Base-by-base conservation (phyloP, 1,140 invertebrate genomes). In the Archivesica marissinica region DNA sequence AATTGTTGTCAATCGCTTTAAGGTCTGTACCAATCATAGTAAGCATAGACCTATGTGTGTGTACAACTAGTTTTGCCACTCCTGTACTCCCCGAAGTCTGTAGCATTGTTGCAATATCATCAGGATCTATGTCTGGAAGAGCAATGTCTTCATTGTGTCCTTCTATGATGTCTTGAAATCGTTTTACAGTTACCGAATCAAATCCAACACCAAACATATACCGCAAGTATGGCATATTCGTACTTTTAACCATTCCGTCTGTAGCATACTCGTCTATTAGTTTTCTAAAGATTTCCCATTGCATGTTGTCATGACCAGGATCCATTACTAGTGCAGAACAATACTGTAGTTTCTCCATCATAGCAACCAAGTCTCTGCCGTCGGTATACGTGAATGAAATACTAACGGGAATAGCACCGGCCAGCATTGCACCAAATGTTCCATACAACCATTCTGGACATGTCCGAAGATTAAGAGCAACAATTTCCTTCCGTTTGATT, bases 381-480 rank as follows among this genome's bases (percentile, higher is more conserved):
- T 75, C 72, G 1, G 25, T 52, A 25, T 75, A 54, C 28, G 47
- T 54, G 54, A 75, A 75, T 0, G 47, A 35, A 54, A 54, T 54
- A 23, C 47, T 47, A 13, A 41, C 28, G 2, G 72, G 72, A 4
- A 75, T 75, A 1, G 44, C 72, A 2, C 72, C 72, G 0, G 72
- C 72, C 11, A 75, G 52, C 41, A 75, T 52, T 52, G 72, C 28
- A 4, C 72, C 72, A 20, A 52, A 54, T 6, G 66, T 44, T 44
- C n/a, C 66, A 70, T 70, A 70, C 20, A 70, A 25, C 38, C 35
- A 70, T 70, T 70, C 66, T 11, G 66, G 66, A 47, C 66, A 70
- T 9, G 4, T 41, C 47, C 39, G 4, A 0, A 70, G n/a, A 70
- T 47, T 70, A 20, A 70, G 23, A 70, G 66, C 66, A 6, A 70